Evolutionary conservation across 1,140 invertebrate genomes (phyloP), one percentile per base, ranked within the genome.

Genomic region (Drosophila equinoxialis): DNA sequence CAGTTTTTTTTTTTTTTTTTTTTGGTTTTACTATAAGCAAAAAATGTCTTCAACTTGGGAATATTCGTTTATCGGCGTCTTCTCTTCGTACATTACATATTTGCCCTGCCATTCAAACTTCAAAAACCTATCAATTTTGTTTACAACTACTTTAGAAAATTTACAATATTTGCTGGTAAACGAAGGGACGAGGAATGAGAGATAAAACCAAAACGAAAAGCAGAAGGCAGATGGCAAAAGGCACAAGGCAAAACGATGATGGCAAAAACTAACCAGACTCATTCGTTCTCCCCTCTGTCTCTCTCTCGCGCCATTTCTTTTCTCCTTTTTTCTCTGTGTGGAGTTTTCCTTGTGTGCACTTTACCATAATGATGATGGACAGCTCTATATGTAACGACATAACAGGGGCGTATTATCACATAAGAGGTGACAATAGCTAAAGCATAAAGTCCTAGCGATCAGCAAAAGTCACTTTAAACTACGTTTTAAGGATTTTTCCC

Each of bases 131-230:
- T 69, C 60, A 63, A 69, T 55, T 69, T 69, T 69, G 54, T 69
- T 69, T 69, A 64, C 68, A 69, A 69, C 61, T 69, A 69, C 68
- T 63, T 57, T 35, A 58, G 68, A 63, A 69, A 69, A 64, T 69
- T 63, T 69, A 58, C 35, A 69, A 58, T 64, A 69, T 69, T 69
- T 69, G 59, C 51, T 69, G 23, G 41, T 41, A 26, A 54, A 30
- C 10, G 60, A 42, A 62, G 2, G 11, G 11, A 51, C 30, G 20
- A 61, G 20, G 37, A 42, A 23, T 6, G 20, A 20, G 33, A 35
- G 33, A 35, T 13, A 42, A 39, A 17, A 20, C 33, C 17, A 17
- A 17, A 58, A 14, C 55, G n/a, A 17, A 58, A 6, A 35, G 55
- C n/a, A 17, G 3, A 35, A 35, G 26, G 55, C 26, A 35, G 8